Conservation (phyloP, 2,797 vertebrate genomes). For the Urocyon cinereoargenteus region DNA sequence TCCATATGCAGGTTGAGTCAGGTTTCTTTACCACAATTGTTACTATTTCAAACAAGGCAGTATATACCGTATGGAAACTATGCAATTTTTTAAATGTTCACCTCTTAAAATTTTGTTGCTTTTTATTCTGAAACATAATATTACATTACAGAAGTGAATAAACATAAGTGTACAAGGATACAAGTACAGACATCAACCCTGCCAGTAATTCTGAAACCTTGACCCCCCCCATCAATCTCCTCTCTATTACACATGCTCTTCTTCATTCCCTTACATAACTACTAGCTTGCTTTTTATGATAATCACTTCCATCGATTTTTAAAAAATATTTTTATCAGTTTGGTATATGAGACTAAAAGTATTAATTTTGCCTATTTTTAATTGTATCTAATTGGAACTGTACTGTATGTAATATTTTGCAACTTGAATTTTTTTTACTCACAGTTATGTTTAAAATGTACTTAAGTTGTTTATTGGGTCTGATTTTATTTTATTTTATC, state of each 20-base stretch:
- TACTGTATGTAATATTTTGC: background rate
- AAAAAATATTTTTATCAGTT: background rate
- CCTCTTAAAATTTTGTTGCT: background rate
- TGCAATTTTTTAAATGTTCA: background rate
- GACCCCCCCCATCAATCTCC: background rate
- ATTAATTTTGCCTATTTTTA: conserved; percentile 11
- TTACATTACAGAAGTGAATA: background rate
- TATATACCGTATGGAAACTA: background rate
- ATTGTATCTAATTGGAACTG: background rate
- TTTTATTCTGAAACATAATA: conserved; percentile 39
- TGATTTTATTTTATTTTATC: background rate
- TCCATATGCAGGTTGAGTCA: conserved; percentile 64
- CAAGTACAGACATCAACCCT: background rate
- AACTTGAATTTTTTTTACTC: conserved; percentile 4
- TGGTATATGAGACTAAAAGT: background rate
- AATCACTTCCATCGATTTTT: background rate
- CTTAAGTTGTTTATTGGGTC: conserved; percentile 17
- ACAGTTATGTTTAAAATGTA: background rate
- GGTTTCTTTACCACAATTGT: background rate
- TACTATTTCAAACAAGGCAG: conserved; percentile 45
- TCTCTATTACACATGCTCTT: background rate
- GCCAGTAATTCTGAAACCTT: background rate
- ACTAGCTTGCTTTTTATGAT: background rate
- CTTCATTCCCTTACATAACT: background rate
- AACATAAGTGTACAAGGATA: background rate